Evolutionary conservation across 2,888 invertebrate genomes (phyloP).

Genomic region (Leptopterna dolabrata): DNA sequence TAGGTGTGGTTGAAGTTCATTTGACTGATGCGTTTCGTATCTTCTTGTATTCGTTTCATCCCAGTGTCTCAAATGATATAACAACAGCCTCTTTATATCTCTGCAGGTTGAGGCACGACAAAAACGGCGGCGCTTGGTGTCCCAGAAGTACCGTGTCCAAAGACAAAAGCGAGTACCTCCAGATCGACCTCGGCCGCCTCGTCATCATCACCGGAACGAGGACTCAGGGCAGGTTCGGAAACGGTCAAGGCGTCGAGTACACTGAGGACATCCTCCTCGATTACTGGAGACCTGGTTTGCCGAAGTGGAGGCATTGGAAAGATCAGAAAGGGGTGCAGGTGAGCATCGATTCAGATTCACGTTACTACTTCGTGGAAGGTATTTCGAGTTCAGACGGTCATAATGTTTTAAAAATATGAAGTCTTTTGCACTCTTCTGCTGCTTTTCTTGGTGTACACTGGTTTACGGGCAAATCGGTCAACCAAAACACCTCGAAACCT

Average conservation of each 20-base stretch:
- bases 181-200: constrained; percentile 79
- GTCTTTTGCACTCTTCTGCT: too few species aligned
- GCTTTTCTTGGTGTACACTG: too few species aligned
- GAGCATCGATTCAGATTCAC: constrained; percentile 66
- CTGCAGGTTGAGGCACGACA: constrained; percentile 84
- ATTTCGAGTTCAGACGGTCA: too few species aligned
- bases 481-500: too few species aligned
- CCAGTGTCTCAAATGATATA: too few species aligned
- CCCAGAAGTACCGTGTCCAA: constrained; percentile 82
- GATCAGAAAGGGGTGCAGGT: constrained; percentile 82
- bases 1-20: too few species aligned
- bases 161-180: constrained; percentile 82
- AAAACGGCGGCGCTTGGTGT: constrained; percentile 93
- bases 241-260: constrained; percentile 89
- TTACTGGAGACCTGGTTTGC: constrained; percentile 78
- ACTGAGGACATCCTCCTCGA: constrained; percentile 86
- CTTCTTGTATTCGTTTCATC: too few species aligned
- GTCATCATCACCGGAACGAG: constrained; percentile 86
- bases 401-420: too few species aligned
- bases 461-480: too few species aligned
- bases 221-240: constrained; percentile 91
- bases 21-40: too few species aligned
- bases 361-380: too few species aligned
- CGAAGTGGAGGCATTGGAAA: constrained; percentile 82
- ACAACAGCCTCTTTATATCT: too few species aligned